Conservation (phyloP, 2,888 invertebrate species). For the Hyppa rectilinea region DNA sequence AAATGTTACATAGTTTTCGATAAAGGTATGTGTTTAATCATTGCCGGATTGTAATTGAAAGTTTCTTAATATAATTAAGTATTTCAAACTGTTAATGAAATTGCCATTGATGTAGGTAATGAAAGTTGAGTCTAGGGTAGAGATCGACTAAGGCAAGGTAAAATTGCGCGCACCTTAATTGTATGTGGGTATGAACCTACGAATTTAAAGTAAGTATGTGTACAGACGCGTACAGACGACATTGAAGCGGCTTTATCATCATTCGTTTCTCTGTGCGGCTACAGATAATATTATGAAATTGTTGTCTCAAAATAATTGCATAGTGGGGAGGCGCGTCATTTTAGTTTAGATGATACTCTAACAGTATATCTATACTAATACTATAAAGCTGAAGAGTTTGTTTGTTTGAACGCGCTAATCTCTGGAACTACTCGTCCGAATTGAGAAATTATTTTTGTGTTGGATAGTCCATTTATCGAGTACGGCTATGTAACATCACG, state of each 20-base stretch:
- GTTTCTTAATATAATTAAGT: conserved; percentile 21
- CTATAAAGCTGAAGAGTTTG: no score
- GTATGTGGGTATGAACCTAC: neutral
- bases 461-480: no score
- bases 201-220: neutral
- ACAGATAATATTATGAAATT: neutral
- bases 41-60: conserved; percentile 25
- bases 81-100: neutral
- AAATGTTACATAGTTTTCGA: conserved; percentile 21
- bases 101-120: neutral
- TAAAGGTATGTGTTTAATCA: conserved; percentile 44
- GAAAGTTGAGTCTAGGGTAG: neutral
- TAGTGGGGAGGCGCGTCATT: neutral
- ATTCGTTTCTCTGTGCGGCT: neutral
- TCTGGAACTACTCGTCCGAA: no score
- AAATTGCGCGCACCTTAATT: neutral
- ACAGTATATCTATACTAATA: no score
- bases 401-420: no score
- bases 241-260: neutral
- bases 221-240: neutral
- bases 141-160: neutral
- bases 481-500: no score
- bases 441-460: no score
- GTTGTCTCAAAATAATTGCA: neutral
- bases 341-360: neutral